Conservation (phyloP, 2,888 invertebrate species). For the Bombyx huttoni region DNA sequence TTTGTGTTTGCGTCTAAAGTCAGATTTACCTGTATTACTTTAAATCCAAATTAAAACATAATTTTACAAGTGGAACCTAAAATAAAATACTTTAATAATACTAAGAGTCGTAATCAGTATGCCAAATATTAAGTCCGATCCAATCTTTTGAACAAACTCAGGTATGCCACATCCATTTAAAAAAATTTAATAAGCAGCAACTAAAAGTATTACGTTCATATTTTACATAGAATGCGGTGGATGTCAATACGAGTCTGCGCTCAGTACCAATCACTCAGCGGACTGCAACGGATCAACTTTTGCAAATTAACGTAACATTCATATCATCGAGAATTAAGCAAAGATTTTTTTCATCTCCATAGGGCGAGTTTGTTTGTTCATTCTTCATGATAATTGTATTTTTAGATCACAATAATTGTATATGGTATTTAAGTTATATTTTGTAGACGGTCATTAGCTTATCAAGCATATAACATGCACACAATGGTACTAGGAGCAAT, state of each 20-base stretch:
- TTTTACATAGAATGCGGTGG: slow-evolving; percentile 67
- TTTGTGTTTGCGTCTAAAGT: background rate
- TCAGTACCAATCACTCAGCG: slow-evolving; percentile 61
- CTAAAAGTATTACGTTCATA: slow-evolving; percentile 52
- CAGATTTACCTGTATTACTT: no score
- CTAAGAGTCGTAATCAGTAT: no score
- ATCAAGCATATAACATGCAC: no score
- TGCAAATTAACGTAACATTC: slow-evolving; percentile 52
- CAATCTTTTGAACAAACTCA: background rate
- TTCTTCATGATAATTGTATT: no score
- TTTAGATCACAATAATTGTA: no score
- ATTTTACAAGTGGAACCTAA: no score
- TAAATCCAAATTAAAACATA: no score
- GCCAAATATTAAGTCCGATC: no score
- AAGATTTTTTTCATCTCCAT: background rate
- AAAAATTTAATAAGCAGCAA: slow-evolving; percentile 24
- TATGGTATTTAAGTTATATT: no score
- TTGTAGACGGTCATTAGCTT: no score
- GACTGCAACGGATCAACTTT: slow-evolving; percentile 42
- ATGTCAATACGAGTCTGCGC: slow-evolving; percentile 46
- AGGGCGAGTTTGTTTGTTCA: background rate
- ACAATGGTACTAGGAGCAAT: no score
- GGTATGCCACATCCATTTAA: slow-evolving; percentile 39
- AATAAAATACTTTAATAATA: no score
- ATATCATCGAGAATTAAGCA: slow-evolving; percentile 26